Evolutionary conservation across 1,140 invertebrate species (phyloP).

Genomic region (Lepidurus couesii): DNA sequence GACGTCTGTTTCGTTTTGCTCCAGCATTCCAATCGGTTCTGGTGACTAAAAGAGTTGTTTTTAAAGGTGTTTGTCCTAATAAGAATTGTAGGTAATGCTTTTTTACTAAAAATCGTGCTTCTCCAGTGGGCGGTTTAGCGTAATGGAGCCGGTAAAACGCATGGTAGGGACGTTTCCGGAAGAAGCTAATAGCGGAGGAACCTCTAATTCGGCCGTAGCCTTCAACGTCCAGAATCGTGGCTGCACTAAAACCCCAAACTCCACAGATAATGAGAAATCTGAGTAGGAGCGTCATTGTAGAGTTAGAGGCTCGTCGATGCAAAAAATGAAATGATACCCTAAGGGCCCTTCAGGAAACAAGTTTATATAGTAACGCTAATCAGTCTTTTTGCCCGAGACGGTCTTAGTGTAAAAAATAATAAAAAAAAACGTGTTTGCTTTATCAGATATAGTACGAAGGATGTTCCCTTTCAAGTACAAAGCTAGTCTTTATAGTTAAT

Average conservation of each 20-base stretch:
- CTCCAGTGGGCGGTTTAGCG: conserved; percentile 32
- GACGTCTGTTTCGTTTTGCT: neutral
- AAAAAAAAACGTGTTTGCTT: no score
- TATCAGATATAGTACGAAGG: no score
- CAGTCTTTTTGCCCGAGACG: no score
- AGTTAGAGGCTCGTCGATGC: neutral
- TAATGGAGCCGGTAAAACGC: conserved; percentile 32
- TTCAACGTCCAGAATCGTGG: neutral
- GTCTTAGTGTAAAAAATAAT: no score
- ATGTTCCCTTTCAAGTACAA: no score
- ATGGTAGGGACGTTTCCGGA: neutral
- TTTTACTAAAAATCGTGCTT: conserved; percentile 34
- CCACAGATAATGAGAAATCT: neutral
- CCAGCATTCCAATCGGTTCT: conserved; percentile 12
- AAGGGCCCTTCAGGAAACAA: no score
- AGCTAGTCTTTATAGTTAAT: no score
- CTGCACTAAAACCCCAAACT: neutral
- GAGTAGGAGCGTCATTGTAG: neutral
- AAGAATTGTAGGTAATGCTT: neutral
- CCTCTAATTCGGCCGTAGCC: neutral
- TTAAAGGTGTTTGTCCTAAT: neutral
- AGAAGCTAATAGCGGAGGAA: neutral
- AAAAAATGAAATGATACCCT: no score
- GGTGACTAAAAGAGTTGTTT: neutral
- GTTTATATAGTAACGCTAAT: no score